A percentile compares a stretch with the other conserved stretches of the same genome.
phyloP scores from a whole-genome alignment of 2,797 vertebrate genomes.

The Micropoecilia bifurca region DNA sequence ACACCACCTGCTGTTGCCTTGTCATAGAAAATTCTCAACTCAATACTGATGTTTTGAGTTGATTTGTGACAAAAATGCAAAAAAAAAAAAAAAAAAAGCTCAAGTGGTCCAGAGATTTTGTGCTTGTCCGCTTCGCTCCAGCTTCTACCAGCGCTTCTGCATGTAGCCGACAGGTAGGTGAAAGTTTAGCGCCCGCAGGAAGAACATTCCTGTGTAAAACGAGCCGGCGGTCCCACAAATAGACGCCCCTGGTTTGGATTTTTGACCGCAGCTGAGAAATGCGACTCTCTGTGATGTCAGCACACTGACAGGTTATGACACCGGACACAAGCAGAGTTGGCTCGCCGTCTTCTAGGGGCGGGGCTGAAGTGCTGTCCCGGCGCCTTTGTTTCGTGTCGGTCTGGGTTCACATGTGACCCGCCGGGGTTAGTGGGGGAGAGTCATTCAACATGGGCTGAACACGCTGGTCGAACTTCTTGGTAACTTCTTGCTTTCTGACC shows the following conservation, averaged over 20 bases:
- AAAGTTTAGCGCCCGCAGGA: not conserved
- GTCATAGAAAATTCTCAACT: not conserved
- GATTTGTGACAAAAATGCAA: not conserved
- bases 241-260: not conserved
- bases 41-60: not conserved
- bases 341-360: slow-evolving; percentile 6
- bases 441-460: slow-evolving; percentile 16
- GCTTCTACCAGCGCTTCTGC: not conserved
- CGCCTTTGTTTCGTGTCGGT: slow-evolving; percentile 6
- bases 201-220: not conserved
- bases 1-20: not conserved
- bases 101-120: too few relatives aligned
- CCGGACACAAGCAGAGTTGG: slow-evolving; percentile 1
- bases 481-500: not conserved
- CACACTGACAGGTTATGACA: slow-evolving; percentile 15
- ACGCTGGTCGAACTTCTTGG: not conserved
- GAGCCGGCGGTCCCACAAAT: not conserved
- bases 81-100: not conserved
- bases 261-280: slow-evolving; percentile 18
- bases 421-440: slow-evolving; percentile 25
- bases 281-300: slow-evolving; percentile 29
- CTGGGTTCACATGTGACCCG: not conserved
- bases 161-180: not conserved
- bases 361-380: slow-evolving; percentile 6
- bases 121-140: not conserved